Base-by-base conservation (phyloP, 2,888 invertebrate genomes). In the Pinctada fucata region DNA sequence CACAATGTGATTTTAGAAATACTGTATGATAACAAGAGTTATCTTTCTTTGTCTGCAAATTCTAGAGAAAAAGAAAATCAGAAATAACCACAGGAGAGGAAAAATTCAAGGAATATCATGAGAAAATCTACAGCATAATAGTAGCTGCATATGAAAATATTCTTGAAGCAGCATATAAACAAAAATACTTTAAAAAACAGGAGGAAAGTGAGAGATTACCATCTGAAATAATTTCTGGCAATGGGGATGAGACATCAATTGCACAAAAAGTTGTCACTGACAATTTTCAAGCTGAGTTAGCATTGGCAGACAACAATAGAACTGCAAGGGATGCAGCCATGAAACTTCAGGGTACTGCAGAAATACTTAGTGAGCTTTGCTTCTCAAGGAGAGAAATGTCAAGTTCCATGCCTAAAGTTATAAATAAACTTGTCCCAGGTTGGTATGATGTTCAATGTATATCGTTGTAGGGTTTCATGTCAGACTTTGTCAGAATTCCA, bases 61-160 rank as follows among this genome's bases (percentile, higher is more conserved):
- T 79, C 31, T 75, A 86, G 85, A 82, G 80, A 74, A 86, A 84
- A 79, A 80, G 85, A 74, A 84, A 81, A 73, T 70, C 71, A 49
- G 77, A 78, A 16, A 71, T 83, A 16, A 85, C 83, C 69, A 58
- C 51, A 31, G 85, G 84, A 63, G 84, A 86, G 76, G 13, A 76
- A 31, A 68, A 79, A 64, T 83, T 83, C 3, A 67, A 76, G 5
- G 77, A 80, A n/a, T 82, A 75, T 51, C 86, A 86, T 75, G 45
- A 77, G 64, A 48, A 82, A 70, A 82, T 86, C 8, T 58, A 68
- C 6, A 10, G 63, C 68, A 58, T 63, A 8, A n/a, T 81, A 3
- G 49, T 68, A n/a, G 10, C 10, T 47, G 81, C 79, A 8, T 67
- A 72, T 47, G 66, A 66, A 48, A 45, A 47, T 16, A n/a, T 82